These are phyloP conservation scores for Lethenteron camtschaticum DNA, from an alignment of 2,113 vertebrate species.

Conservation along the genomic window DNA sequence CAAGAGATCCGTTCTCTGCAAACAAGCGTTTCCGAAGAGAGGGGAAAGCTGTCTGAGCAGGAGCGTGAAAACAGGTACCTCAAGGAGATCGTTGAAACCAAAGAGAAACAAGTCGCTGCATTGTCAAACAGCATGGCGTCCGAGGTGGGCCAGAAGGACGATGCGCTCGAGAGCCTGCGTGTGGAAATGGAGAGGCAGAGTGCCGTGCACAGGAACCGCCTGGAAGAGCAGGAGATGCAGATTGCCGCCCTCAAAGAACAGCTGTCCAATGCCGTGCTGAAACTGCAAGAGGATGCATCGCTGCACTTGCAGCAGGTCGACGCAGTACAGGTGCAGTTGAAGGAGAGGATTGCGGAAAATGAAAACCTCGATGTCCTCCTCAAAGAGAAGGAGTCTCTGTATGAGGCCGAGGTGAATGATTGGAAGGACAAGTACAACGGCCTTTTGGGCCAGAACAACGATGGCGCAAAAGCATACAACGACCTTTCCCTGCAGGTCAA, in stretches of 20 bases:
- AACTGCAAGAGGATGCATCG: constrained; percentile 3
- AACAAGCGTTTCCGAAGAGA: background rate
- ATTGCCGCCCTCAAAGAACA: constrained; percentile 1
- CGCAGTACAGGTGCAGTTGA: background rate
- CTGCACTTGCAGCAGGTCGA: background rate
- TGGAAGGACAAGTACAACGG: constrained; percentile 13
- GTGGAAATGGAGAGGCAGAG: background rate
- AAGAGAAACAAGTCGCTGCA: constrained; percentile 1
- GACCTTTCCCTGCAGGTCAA: no score
- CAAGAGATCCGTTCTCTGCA: background rate
- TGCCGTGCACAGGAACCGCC: constrained; percentile 1
- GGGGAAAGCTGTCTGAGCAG: background rate
- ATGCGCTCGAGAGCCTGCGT: background rate
- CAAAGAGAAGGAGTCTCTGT: constrained; percentile 13
- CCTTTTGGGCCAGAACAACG: no score
- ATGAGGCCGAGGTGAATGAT: constrained; percentile 16
- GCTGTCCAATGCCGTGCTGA: constrained; percentile 1
- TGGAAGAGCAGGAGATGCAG: constrained; percentile 1
- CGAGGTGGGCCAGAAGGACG: background rate
- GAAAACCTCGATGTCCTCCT: background rate
- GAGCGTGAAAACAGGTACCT: background rate
- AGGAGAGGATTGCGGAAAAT: background rate
- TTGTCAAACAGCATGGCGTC: constrained; percentile 4
- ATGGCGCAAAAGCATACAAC: no score
- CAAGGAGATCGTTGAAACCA: background rate